These are phyloP conservation scores for Oncorhynchus clarkii DNA, from an alignment of 2,113 vertebrate species.

Conservation along the genomic window DNA sequence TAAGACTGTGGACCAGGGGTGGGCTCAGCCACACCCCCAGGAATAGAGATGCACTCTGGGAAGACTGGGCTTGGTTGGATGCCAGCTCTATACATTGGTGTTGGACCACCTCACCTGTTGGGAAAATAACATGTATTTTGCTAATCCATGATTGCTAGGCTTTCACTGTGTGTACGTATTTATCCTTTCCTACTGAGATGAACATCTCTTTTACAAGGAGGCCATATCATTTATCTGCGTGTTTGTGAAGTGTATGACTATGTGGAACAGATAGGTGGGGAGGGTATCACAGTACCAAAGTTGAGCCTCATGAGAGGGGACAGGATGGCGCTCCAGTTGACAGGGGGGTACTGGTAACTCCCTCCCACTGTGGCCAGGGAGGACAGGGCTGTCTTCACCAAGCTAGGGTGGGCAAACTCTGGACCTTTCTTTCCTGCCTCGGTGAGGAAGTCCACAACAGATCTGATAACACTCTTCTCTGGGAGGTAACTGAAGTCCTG, in stretches of 20 bases:
- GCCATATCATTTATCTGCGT: too few species aligned
- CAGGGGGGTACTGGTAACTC: slow-evolving; percentile 86
- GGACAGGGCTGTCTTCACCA: slow-evolving; percentile 78
- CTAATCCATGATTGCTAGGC: too few species aligned
- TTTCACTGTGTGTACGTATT: too few species aligned
- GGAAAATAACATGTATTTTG: slow-evolving; percentile 5
- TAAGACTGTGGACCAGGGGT: slow-evolving; percentile 83
- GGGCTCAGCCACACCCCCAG: slow-evolving; percentile 86
- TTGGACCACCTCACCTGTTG: slow-evolving; percentile 86
- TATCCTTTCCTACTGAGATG: too few species aligned
- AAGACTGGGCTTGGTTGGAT: slow-evolving; percentile 83
- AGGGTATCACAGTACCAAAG: slow-evolving; percentile 77
- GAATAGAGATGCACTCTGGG: slow-evolving; percentile 85
- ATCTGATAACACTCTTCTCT: slow-evolving; percentile 87
- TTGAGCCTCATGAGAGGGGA: slow-evolving; percentile 91
- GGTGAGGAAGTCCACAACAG: slow-evolving; percentile 76
- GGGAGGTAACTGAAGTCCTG: slow-evolving; percentile 90
- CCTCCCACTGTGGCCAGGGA: slow-evolving; percentile 78
- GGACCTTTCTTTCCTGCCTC: slow-evolving; percentile 92
- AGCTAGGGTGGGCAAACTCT: slow-evolving; percentile 67
- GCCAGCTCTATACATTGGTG: slow-evolving; percentile 83
- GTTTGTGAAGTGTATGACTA: too few species aligned
- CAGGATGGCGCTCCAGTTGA: slow-evolving; percentile 88
- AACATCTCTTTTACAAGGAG: too few species aligned
- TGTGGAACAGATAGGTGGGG: too few species aligned